These are phyloP conservation scores for Microcebus griseorufus DNA, from an alignment of 2,113 vertebrate species.

Conservation along the genomic window DNA sequence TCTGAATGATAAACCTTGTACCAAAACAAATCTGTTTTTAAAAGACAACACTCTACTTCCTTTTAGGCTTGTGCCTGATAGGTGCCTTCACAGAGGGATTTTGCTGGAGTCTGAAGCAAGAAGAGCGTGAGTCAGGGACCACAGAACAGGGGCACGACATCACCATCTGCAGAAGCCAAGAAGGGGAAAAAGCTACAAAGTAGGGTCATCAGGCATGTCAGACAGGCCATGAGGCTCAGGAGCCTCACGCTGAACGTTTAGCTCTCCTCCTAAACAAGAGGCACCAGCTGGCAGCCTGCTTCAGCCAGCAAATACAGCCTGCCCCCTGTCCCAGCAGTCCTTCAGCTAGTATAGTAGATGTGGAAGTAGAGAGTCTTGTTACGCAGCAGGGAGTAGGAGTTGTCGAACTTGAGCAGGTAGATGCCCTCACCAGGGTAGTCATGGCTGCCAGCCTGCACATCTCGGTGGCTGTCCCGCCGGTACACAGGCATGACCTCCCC, in stretches of 20 bases:
- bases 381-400: constrained; percentile 97
- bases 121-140: constrained; percentile 49
- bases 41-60: constrained; percentile 21
- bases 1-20: not conserved
- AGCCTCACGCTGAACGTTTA: constrained; percentile 48
- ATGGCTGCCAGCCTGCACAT: constrained; percentile 94
- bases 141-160: constrained; percentile 46
- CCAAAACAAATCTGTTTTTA: not conserved
- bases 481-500: constrained; percentile 95
- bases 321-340: not conserved
- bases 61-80: constrained; percentile 28
- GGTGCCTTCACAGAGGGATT: constrained; percentile 65
- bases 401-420: constrained; percentile 98
- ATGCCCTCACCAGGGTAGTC: constrained; percentile 97
- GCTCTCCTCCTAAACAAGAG: constrained; percentile 36
- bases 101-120: constrained; percentile 57
- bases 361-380: constrained; percentile 99
- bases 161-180: constrained; percentile 67
- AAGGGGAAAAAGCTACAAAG: constrained; percentile 48
- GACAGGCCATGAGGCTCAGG: constrained; percentile 6
- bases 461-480: constrained; percentile 94
- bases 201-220: constrained; percentile 69
- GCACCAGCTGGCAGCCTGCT: constrained; percentile 75
- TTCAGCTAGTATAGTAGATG: constrained; percentile 93
- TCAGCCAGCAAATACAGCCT: constrained; percentile 46